These are phyloP conservation scores for Gadopsis bispinosus DNA, from an alignment of 2,797 vertebrate species.

Conservation along the genomic window DNA sequence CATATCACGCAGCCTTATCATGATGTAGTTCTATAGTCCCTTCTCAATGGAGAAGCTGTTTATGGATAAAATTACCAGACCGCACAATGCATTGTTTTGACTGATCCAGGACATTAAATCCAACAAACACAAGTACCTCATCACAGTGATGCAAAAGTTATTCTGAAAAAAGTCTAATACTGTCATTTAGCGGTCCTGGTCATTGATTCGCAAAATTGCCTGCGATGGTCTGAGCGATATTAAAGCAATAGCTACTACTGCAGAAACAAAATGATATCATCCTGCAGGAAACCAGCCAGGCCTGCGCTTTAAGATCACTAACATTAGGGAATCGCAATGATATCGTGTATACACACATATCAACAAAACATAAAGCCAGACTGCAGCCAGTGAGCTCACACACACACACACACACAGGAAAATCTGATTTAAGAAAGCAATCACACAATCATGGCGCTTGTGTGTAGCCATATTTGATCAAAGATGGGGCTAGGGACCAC, in stretches of 20 bases:
- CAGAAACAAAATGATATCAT: background rate
- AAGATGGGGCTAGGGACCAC: background rate
- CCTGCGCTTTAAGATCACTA: background rate
- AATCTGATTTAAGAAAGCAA: conserved; percentile 30
- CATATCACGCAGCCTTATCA: background rate
- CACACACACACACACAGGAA: background rate
- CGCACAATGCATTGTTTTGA: background rate
- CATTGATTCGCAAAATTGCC: background rate
- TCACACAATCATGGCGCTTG: conserved; percentile 16
- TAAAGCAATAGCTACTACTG: background rate
- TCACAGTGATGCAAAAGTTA: background rate
- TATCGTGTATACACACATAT: background rate
- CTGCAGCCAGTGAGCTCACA: background rate
- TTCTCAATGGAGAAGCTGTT: background rate
- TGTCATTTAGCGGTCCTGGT: background rate
- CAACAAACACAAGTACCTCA: background rate
- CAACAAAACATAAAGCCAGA: conserved; percentile 15
- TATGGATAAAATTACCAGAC: background rate
- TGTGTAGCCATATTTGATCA: conserved; percentile 25
- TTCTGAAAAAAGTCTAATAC: background rate
- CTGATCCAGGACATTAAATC: background rate
- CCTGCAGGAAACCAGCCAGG: background rate
- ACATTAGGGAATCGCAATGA: background rate
- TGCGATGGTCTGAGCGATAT: background rate
- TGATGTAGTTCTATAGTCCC: too few relatives aligned